Evolutionary conservation across 2,113 vertebrate species (phyloP), one percentile per base, ranked within the genome.

Genomic region (Felis chaus): DNA sequence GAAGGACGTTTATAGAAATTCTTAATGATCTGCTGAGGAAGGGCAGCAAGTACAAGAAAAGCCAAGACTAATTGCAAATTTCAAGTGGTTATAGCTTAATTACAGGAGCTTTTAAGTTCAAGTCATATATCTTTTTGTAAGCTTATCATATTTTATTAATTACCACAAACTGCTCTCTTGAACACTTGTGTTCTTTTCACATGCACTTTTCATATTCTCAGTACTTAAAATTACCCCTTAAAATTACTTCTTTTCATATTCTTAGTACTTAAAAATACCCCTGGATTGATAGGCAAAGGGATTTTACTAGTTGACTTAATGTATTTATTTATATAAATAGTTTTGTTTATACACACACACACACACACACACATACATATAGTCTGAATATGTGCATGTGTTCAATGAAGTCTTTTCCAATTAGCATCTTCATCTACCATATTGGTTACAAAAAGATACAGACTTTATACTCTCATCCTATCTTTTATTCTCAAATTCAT

Each of bases 81-180:
- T 92, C 53, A 95, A 89, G 81, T 87, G 63, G 5, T 33, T 27
- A 50, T 76, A 69, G 69, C 68, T 93, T 94, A 96, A 96, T 97
- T 96, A 85, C 61, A 33, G 33, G 7, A 36, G 83, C 12, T 27
- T 88, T 94, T 92, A 92, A 91, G 18, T 89, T 96, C 55, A 96
- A 88, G 36, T 93, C 88, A 87, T 94, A 2, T 23, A 29, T 91
- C 36, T 95, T 69, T 69, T 85, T 92, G 93, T 50, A 68, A 73
- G 16, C 6, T 18, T 45, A 92, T 79, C 53, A 84, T 71, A 96
- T 94, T 92, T 96, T 14, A 85, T 66, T 94, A 92, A 88, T 91
- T 97, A 84, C 15, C 21, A 81, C 55, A 71, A 93, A 90, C n/a
- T 65, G 25, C 27, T 87, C 45, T 63, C 69, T 92, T 65, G 15